Conservation (phyloP, 1,140 invertebrate species). For the Lutraria rhynchaena region DNA sequence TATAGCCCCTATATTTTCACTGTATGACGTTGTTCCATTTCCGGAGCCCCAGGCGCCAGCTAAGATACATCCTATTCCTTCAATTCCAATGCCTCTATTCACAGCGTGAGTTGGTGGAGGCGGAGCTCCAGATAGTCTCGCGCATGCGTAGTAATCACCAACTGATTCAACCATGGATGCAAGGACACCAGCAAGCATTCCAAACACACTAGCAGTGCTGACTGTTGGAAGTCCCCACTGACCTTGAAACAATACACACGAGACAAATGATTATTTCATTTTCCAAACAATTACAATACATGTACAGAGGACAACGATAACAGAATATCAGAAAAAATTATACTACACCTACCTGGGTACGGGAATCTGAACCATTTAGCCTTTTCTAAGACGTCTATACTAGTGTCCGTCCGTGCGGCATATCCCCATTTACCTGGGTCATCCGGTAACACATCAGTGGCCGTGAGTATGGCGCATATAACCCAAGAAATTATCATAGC, state of each 20-base stretch:
- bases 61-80: slow-evolving; percentile 93
- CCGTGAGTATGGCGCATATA: slow-evolving; percentile 89
- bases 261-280: too few species aligned
- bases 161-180: slow-evolving; percentile 79
- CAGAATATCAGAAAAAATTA: background rate
- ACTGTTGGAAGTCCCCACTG: slow-evolving; percentile 79
- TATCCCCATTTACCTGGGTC: slow-evolving; percentile 83
- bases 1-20: slow-evolving; percentile 94
- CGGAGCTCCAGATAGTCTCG: slow-evolving; percentile 89
- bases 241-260: too few species aligned
- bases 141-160: slow-evolving; percentile 82
- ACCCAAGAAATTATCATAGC: slow-evolving; percentile 84
- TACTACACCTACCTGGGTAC: slow-evolving; percentile 93
- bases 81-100: slow-evolving; percentile 92
- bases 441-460: slow-evolving; percentile 85
- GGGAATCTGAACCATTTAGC: slow-evolving; percentile 93
- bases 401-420: slow-evolving; percentile 90
- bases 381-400: slow-evolving; percentile 88
- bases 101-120: slow-evolving; percentile 90
- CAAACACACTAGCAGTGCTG: slow-evolving; percentile 74
- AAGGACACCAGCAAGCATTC: slow-evolving; percentile 77
- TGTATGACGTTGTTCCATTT: slow-evolving; percentile 92
- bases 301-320: too few species aligned
- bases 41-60: slow-evolving; percentile 92
- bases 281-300: too few species aligned